These are phyloP conservation scores for Pterophyllum scalare DNA, from an alignment of 2,113 vertebrate genomes.

Conservation along the genomic window DNA sequence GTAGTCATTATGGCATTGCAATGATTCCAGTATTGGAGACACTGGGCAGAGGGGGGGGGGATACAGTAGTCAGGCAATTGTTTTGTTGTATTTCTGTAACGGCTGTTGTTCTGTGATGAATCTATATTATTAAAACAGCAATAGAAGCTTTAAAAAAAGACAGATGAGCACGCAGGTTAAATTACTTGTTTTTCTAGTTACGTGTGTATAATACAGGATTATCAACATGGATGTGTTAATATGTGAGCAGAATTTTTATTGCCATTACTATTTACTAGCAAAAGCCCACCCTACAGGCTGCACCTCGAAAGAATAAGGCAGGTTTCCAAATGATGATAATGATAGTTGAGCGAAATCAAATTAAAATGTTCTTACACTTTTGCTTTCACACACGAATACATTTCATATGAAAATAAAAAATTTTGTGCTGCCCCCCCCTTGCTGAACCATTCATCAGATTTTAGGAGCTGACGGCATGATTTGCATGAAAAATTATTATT, in stretches of 20 bases:
- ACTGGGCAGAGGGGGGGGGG: slow-evolving; percentile 21
- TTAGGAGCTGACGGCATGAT: neutral
- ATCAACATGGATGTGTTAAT: too few species aligned
- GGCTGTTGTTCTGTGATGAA: neutral
- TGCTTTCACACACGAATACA: neutral
- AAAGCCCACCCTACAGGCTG: too few species aligned
- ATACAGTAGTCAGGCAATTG: rapidly evolving
- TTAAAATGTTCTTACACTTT: neutral
- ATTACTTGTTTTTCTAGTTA: too few species aligned
- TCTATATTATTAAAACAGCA: too few species aligned
- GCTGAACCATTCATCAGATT: neutral
- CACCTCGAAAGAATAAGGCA: too few species aligned
- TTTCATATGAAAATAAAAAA: neutral
- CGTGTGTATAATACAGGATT: too few species aligned
- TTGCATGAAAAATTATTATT: neutral
- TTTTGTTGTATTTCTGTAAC: neutral
- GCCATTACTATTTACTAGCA: too few species aligned
- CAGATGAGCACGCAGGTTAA: too few species aligned
- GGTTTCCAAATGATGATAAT: neutral
- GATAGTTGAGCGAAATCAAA: neutral
- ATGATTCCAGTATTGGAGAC: slow-evolving; percentile 62
- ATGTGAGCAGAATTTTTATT: too few species aligned
- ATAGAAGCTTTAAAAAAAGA: too few species aligned
- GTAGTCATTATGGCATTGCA: slow-evolving; percentile 78
- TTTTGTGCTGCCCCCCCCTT: too few species aligned